Conservation (phyloP, 2,113 vertebrate species). For the Tupaia chinensis region DNA sequence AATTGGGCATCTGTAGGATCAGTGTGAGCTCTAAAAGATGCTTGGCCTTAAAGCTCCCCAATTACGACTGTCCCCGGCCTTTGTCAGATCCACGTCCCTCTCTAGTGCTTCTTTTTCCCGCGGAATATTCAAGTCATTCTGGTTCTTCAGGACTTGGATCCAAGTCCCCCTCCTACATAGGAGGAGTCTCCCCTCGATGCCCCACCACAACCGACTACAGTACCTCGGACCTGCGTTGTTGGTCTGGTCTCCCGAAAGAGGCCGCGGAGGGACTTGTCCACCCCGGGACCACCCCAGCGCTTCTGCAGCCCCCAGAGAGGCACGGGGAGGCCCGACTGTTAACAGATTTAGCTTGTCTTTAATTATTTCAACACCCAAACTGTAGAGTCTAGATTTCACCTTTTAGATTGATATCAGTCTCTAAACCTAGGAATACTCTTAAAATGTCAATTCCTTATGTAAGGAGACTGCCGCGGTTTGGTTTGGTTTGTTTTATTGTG, state of each 20-base stretch:
- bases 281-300: background rate
- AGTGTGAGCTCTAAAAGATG: background rate
- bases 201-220: background rate
- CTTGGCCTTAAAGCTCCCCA: background rate
- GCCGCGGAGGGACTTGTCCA: background rate
- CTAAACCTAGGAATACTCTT: slow-evolving; percentile 50
- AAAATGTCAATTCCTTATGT: slow-evolving; percentile 32
- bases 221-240: accelerated
- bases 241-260: background rate
- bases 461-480: background rate
- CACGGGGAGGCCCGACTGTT: background rate
- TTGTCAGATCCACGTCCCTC: background rate
- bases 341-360: background rate
- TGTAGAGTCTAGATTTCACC: slow-evolving; percentile 41
- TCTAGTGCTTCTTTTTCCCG: background rate
- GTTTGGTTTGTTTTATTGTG: too few species aligned
- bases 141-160: background rate
- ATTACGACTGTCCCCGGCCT: background rate
- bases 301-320: background rate
- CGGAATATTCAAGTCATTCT: background rate
- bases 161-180: background rate
- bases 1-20: background rate
- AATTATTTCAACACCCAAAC: background rate
- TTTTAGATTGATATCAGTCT: background rate
- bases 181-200: background rate